Conservation (phyloP, 23 tunicate species). For the Halocynthia roretzi region DNA sequence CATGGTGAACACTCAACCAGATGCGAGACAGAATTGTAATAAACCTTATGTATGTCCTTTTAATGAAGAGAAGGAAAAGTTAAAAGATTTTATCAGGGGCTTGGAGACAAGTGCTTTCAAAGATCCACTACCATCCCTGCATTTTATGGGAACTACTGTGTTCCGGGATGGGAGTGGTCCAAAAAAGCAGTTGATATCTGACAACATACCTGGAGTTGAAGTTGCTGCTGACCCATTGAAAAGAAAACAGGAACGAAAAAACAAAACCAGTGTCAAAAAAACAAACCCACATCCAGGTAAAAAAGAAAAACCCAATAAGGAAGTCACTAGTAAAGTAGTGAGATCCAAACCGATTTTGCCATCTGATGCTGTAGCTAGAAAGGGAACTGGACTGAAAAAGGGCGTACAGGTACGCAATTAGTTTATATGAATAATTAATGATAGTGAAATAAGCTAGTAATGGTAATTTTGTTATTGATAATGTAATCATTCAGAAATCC, state of each 20-base stretch:
- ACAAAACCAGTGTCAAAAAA: not conserved
- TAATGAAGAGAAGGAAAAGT: constrained; percentile 13
- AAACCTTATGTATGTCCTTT: not conserved
- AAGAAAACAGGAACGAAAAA: not conserved
- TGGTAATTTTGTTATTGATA: not conserved
- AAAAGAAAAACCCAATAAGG: not conserved
- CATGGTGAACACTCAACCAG: not conserved
- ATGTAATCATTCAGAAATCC: not conserved
- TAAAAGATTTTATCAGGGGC: not conserved
- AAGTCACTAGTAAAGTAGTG: not conserved
- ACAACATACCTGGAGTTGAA: too few relatives aligned
- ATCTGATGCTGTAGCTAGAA: not conserved
- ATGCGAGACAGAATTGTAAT: not conserved
- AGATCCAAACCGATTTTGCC: not conserved
- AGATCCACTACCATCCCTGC: constrained; percentile 18
- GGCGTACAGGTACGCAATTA: not conserved
- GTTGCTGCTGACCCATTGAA: too few relatives aligned
- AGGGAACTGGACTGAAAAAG: not conserved
- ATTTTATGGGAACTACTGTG: not conserved
- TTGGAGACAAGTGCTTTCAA: constrained; percentile 18
- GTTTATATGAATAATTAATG: not conserved
- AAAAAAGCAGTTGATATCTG: too few relatives aligned
- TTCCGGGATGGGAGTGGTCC: too few relatives aligned
- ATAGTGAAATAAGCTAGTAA: not conserved
- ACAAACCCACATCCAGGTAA: too few relatives aligned